phyloP scores from a whole-genome alignment of 2,113 vertebrate species.

The Poecile atricapillus region DNA sequence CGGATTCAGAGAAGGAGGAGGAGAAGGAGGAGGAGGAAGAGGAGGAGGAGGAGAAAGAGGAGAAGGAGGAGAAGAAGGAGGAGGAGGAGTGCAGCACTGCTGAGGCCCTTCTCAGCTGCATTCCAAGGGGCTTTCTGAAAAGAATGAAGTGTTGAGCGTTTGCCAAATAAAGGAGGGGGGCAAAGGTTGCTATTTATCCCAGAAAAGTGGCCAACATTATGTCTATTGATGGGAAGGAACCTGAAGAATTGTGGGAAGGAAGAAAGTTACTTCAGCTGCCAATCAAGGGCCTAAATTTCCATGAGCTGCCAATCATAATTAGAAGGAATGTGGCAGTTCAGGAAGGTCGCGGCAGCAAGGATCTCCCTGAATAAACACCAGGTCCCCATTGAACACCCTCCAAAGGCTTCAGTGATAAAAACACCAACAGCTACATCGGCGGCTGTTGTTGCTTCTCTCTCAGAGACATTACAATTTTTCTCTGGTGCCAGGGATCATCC shows the following conservation, averaged over 20 bases:
- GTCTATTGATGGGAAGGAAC: constrained; percentile 81
- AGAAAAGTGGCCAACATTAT: constrained; percentile 82
- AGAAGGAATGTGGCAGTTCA: constrained; percentile 79
- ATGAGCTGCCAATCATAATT: constrained; percentile 82
- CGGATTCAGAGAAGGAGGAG: background rate
- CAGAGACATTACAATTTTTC: background rate
- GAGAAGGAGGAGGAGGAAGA: background rate
- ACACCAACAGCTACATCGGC: background rate
- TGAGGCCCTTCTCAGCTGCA: constrained; percentile 68
- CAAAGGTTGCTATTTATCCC: constrained; percentile 77
- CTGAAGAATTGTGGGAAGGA: constrained; percentile 83
- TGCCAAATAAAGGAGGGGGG: constrained; percentile 69
- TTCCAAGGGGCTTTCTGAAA: constrained; percentile 73
- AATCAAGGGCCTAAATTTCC: constrained; percentile 78
- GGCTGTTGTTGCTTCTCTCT: background rate
- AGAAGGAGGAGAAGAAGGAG: background rate
- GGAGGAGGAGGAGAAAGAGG: background rate
- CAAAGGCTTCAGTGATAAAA: background rate
- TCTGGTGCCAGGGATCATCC: background rate
- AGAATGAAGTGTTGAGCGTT: constrained; percentile 59
- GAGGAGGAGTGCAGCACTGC: constrained; percentile 44
- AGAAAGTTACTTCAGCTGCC: constrained; percentile 77
- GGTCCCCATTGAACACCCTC: constrained; percentile 58
- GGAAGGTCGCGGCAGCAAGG: constrained; percentile 74
- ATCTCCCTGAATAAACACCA: constrained; percentile 72